Base-by-base conservation (phyloP, 2,888 invertebrate species). In the Fragum whitleyi region DNA sequence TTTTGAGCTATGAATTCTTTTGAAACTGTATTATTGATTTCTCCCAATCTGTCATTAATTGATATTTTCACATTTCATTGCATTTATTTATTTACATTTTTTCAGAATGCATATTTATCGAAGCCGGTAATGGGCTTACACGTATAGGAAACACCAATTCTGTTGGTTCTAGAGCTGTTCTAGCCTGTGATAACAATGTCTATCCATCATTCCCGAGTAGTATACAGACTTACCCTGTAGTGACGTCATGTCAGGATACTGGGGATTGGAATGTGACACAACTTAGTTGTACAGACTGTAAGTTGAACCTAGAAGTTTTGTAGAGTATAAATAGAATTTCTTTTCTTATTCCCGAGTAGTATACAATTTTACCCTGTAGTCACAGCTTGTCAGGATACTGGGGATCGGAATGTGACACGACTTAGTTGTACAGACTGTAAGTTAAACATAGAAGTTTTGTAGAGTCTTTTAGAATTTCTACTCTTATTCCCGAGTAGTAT, bases 261-360 rank as follows among this genome's bases (percentile, higher is more conserved):
- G 61, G 61, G 9, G 16, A 14, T 9, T 61, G 61, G 61, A 32
- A 26, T 32, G 32, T 32, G 3, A 32, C 61, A 61, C 9, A 32
- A 16, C 29, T 61, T n/a, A n/a, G 16, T 3, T 61, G 61, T n/a
- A 61, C 32, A 3, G n/a, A 61, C n/a, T 61, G 61, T 61, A 32
- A 32, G 61, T 61, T 3, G 26, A 28, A 11, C 6, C 28, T 5
- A 26, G 19, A 59, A 28, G 16, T 23, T 26, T 59, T 2, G 16
- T 59, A 23, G 59, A 14, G 1, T 59, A 29, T 59, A 26, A 21
- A 14, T 21, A 26, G 14, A 29, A 59, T 29, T 23, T 23, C 14
- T 59, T 28, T 28, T 29, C 59, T 1, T 28, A 28, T 59, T 11
- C 11, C 59, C 59, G 28, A 29, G 16, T 1, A 59, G 14, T 16